These are phyloP conservation scores for Sitta carolinensis DNA, from an alignment of 2,797 vertebrate genomes.

Conservation along the genomic window DNA sequence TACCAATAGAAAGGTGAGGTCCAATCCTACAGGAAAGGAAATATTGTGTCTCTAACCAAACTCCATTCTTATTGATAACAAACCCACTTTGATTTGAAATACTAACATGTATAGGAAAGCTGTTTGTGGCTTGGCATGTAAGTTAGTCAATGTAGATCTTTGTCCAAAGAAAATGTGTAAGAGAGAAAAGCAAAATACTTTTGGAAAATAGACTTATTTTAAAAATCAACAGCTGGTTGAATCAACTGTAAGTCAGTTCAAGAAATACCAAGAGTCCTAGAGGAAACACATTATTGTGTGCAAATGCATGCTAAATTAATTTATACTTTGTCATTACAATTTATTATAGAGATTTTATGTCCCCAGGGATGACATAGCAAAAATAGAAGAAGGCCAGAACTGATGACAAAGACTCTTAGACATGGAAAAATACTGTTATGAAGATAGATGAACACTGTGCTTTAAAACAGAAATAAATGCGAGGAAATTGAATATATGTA, in stretches of 20 bases:
- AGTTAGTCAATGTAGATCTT: neutral
- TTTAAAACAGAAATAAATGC: constrained; percentile 12
- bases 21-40: neutral
- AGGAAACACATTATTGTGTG: neutral
- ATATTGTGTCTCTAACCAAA: neutral
- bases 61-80: neutral
- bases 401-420: neutral
- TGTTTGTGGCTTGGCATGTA: neutral
- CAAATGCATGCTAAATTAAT: constrained; percentile 37
- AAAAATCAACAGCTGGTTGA: neutral
- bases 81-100: neutral
- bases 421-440: neutral
- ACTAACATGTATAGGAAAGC: neutral
- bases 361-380: neutral
- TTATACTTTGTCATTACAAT: neutral
- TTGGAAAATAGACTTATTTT: neutral
- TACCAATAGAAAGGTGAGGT: neutral
- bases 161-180: neutral
- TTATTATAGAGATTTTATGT: constrained; percentile 22
- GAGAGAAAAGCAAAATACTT: neutral
- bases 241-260: neutral
- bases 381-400: neutral
- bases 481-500: neutral
- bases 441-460: neutral
- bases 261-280: constrained; percentile 9